Percentiles rank a stretch among this genome's conserved stretches.
Evolutionary conservation across 2,888 invertebrate genomes (phyloP).

Genomic region (Erebia aethiops): DNA sequence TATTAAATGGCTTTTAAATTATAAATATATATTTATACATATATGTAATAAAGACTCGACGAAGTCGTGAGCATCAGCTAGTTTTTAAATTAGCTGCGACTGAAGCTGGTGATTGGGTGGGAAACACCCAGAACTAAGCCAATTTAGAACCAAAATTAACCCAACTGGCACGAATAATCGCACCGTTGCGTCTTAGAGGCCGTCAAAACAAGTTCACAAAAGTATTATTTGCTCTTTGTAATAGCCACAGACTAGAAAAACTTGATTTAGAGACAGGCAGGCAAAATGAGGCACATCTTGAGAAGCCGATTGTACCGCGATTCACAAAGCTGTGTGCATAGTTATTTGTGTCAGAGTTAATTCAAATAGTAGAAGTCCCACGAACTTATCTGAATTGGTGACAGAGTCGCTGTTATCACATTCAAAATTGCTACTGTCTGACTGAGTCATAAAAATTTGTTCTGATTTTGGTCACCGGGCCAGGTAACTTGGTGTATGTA

Average conservation of each 20-base stretch:
- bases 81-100: background rate
- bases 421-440: too few species aligned
- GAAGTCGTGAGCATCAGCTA: too few species aligned
- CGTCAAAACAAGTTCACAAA: slow-evolving; percentile 15
- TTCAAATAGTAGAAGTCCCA: too few species aligned
- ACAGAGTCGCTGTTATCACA: too few species aligned
- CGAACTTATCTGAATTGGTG: too few species aligned
- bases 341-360: too few species aligned
- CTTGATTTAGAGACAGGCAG: background rate
- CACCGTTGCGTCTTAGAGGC: slow-evolving; percentile 9
- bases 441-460: too few species aligned
- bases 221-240: slow-evolving; percentile 15
- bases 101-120: background rate
- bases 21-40: too few species aligned
- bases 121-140: background rate
- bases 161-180: slow-evolving; percentile 16
- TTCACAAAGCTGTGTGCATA: background rate
- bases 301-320: background rate
- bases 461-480: too few species aligned
- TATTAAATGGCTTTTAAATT: too few species aligned
- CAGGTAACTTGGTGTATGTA: too few species aligned
- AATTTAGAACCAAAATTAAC: slow-evolving; percentile 11
- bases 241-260: background rate
- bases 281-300: background rate
- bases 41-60: too few species aligned